A percentile compares a stretch with the other conserved stretches of the same genome.
phyloP scores from a whole-genome alignment of 2,113 vertebrate species.

The Oceanites oceanicus region DNA sequence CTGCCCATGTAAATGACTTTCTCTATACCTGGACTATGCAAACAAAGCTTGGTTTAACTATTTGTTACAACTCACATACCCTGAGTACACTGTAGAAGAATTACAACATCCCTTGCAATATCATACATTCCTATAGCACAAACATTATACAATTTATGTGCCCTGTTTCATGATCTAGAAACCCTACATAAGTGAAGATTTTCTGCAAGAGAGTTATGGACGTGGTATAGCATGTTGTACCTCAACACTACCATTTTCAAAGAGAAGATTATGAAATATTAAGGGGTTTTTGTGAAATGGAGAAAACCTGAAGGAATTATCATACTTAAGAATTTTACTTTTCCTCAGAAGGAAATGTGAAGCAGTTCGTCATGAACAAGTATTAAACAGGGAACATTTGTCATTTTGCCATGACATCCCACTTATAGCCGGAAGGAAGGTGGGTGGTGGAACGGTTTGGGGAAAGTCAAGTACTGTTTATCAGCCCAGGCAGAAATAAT shows the following conservation, averaged over 20 bases:
- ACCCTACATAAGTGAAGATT: neutral
- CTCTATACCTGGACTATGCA: neutral
- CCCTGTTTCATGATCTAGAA: neutral
- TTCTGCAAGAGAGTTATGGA: neutral
- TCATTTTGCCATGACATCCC: conserved; percentile 34
- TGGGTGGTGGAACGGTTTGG: neutral
- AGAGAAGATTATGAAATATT: neutral
- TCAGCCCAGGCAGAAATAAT: conserved; percentile 21
- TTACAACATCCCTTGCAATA: neutral
- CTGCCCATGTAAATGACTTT: neutral
- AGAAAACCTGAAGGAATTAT: neutral
- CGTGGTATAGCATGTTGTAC: neutral
- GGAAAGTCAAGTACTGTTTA: conserved; percentile 23
- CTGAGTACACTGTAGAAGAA: neutral
- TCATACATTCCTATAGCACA: neutral
- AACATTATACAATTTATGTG: neutral
- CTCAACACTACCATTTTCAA: neutral
- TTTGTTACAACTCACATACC: neutral
- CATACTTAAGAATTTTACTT: neutral
- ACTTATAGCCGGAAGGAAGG: neutral
- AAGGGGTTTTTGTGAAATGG: neutral
- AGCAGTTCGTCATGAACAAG: neutral
- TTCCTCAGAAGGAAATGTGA: neutral
- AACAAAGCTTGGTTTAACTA: neutral
- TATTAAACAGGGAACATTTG: neutral